Evolutionary conservation across 2,888 invertebrate species (phyloP), one percentile per base, ranked within the genome.

Genomic region (Pharmacophagus antenor): DNA sequence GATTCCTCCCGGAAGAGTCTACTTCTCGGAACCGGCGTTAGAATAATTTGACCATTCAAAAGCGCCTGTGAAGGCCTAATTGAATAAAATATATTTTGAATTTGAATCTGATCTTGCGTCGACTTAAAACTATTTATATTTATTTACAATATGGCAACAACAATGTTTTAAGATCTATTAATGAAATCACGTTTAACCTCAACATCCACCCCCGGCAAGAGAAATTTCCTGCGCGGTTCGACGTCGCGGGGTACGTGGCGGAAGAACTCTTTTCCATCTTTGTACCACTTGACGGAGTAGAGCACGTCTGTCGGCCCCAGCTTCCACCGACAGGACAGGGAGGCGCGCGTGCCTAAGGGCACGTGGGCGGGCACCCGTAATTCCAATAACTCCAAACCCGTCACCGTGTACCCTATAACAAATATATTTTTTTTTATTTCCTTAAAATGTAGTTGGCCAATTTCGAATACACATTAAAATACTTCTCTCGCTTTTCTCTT

Each of bases 261-360:
- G 91, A 95, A 97, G 91, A 97, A 96, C 88, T 97, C 97, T 82
- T 95, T 94, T 67, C 96, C 96, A 79, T 96, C 96, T 80, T 96
- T 97, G 91, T 97, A 97, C 97, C 97, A 97, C 88, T 97, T 97
- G 73, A 97, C 96, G 31, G 96, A 96, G 85, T 97, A 97, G 51
- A 97, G 91, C 53, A 94, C 93, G 81, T 97, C 96, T 3, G 93
- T 94, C 70, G 96, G 95, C 2, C 84, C 84, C 79, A 97, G 91
- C 84, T 95, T 94, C 91, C 95, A 97, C 80, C 94, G 94, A 85
- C 97, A 97, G 55, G 95, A 95, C 69, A 97, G 88, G 60, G 92
- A 91, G 42, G 95, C 95, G 70, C 94, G 93, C 76, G 95, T 94
- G 70, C 95, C 95, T 65, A 95, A 92, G 62, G 96, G 94, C 68